Percentiles rank a stretch among this genome's conserved stretches.
phyloP scores from a whole-genome alignment of 2,888 invertebrate species.

The Venustoraphidia nigricollis region DNA sequence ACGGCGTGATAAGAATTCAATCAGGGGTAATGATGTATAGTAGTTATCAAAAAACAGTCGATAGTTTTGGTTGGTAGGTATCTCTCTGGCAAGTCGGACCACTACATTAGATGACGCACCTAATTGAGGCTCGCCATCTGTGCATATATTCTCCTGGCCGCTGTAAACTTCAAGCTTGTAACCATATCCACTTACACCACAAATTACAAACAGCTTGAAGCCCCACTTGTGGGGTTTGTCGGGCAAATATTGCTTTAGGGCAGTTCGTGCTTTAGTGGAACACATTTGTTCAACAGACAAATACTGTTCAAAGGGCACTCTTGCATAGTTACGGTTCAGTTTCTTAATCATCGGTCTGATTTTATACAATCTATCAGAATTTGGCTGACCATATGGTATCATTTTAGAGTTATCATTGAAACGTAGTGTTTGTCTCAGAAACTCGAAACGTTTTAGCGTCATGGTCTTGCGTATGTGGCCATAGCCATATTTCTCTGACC shows the following conservation, averaged over 20 bases:
- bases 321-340: conserved; percentile 5
- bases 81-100: conserved; percentile 14
- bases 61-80: conserved; percentile 16
- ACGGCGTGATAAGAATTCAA: conserved; percentile 11
- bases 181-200: conserved; percentile 11
- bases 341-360: conserved; percentile 11
- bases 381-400: conserved; percentile 5
- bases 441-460: conserved; percentile 10
- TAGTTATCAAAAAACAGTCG: conserved; percentile 18
- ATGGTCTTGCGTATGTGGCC: conserved; percentile 7
- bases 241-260: conserved; percentile 19
- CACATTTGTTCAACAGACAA: not conserved
- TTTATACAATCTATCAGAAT: conserved; percentile 10
- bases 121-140: conserved; percentile 15
- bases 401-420: conserved; percentile 11
- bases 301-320: conserved; percentile 7
- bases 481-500: conserved; percentile 5
- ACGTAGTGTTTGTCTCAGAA: conserved; percentile 9
- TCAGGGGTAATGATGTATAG: conserved; percentile 14
- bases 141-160: conserved; percentile 14
- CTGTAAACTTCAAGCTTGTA: conserved; percentile 15
- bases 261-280: not conserved
- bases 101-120: conserved; percentile 17
- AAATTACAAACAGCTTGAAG: conserved; percentile 13
- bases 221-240: conserved; percentile 21